Evolutionary conservation across 1,140 invertebrate genomes (phyloP).

Genomic region (Limonius californicus): DNA sequence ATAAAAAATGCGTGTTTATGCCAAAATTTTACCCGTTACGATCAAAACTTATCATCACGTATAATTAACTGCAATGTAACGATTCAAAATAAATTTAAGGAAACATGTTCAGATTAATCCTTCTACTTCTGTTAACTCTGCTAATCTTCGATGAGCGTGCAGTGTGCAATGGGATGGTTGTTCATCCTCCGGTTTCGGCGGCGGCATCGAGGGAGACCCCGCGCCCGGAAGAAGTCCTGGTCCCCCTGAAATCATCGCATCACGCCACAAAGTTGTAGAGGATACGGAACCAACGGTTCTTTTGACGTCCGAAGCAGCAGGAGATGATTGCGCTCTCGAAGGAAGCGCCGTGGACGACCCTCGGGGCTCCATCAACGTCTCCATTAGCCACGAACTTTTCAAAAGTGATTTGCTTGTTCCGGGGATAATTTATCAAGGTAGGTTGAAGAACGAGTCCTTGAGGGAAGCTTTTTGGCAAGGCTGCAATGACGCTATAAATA

Average conservation of each 20-base stretch:
- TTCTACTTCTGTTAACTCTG: neutral
- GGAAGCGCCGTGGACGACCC: neutral
- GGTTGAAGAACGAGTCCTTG: neutral
- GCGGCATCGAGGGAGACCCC: neutral
- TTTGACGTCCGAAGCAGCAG: neutral
- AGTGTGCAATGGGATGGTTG: neutral
- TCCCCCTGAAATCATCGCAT: neutral
- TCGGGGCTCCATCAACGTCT: neutral
- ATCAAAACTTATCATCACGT: too few species aligned
- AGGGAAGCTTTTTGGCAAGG: too few species aligned
- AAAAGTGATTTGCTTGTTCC: conserved; percentile 2
- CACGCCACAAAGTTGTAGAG: neutral
- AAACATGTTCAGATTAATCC: neutral
- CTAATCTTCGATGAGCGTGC: neutral
- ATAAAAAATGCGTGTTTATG: too few species aligned
- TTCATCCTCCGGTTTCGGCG: conserved; percentile 1
- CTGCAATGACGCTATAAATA: too few species aligned
- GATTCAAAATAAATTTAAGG: neutral
- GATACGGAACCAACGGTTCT: neutral
- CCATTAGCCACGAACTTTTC: neutral
- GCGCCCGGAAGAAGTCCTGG: conserved; percentile 10
- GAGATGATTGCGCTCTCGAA: neutral
- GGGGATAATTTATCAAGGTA: conserved; percentile 4
- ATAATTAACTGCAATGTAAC: too few species aligned
- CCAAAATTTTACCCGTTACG: too few species aligned